Evolutionary conservation across 2,888 invertebrate species (phyloP), one percentile per base, ranked within the genome.

Genomic region (Mellilla xanthometata): DNA sequence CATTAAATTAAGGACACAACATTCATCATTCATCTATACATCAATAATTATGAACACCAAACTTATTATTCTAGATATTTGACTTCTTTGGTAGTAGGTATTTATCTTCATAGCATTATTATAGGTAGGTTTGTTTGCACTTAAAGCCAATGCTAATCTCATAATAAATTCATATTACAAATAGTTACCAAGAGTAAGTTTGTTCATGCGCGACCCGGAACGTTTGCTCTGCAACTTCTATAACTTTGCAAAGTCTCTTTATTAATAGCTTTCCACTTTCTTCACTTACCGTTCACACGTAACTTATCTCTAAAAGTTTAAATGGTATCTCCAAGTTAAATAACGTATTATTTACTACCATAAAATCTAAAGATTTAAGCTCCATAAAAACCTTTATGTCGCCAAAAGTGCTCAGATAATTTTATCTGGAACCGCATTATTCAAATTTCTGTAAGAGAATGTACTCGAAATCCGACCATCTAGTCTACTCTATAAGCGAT

Each of bases 141-240:
- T 56, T 60, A 5, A 62, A 68, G 58, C 60, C 53, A 60, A 60
- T 68, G 73, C 74, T 71, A 76, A 68, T 67, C 60, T 60, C 58
- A 64, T 69, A 60, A 76, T 77, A 83, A 83, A 83, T 81, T 85
- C 69, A 78, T 78, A 81, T 85, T 76, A 82, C 76, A 77, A 79
- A 86, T 86, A 88, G 85, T 86, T 85, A 68, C 76, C 68, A 72
- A 81, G 73, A 71, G 76, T 65, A 81, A 85, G 82, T 86, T 86
- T 76, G 77, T 77, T 85, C 78, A 79, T 72, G 84, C 85, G 74
- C 76, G 79, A 85, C 77, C 74, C 59, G 71, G 73, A 81, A 77
- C 76, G 72, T 80, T 76, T 68, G 73, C 75, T 67, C 75, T 63
- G 53, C 84, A 88, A 74, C 86, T 87, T 74, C 73, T 64, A 76